Evolutionary conservation across 2,797 vertebrate genomes (phyloP).

Genomic region (Eospalax fontanierii): DNA sequence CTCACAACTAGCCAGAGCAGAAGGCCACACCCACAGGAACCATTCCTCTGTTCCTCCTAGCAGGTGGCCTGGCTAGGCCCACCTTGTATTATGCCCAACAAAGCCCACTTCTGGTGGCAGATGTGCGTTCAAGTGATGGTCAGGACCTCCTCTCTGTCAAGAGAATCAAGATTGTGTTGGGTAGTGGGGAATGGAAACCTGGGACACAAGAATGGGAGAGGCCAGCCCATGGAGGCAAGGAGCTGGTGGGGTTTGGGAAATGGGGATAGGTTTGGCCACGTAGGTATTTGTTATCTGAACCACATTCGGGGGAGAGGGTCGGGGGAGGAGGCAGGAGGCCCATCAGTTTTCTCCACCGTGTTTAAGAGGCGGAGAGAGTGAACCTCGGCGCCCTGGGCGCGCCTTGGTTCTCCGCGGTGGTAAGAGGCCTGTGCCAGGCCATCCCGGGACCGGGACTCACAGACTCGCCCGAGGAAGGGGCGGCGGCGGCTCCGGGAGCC

Average conservation of each 20-base stretch:
- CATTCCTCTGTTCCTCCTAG: too few relatives aligned
- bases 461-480: background rate
- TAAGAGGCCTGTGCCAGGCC: background rate
- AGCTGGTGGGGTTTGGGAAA: slow-evolving; percentile 11
- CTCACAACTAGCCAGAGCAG: too few relatives aligned
- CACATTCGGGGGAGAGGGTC: background rate
- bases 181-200: background rate
- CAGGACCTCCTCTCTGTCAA: background rate
- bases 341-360: background rate
- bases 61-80: too few relatives aligned
- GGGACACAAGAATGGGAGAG: background rate
- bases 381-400: too few relatives aligned
- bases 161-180: background rate
- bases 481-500: background rate
- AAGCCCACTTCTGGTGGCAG: background rate
- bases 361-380: background rate
- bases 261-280: background rate
- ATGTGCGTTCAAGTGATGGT: background rate
- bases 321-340: background rate
- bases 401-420: background rate
- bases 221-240: background rate
- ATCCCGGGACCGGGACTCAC: background rate
- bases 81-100: too few relatives aligned
- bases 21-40: too few relatives aligned
- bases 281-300: background rate